phyloP scores from a whole-genome alignment of 2,888 invertebrate species.

The Crematogaster levior region DNA sequence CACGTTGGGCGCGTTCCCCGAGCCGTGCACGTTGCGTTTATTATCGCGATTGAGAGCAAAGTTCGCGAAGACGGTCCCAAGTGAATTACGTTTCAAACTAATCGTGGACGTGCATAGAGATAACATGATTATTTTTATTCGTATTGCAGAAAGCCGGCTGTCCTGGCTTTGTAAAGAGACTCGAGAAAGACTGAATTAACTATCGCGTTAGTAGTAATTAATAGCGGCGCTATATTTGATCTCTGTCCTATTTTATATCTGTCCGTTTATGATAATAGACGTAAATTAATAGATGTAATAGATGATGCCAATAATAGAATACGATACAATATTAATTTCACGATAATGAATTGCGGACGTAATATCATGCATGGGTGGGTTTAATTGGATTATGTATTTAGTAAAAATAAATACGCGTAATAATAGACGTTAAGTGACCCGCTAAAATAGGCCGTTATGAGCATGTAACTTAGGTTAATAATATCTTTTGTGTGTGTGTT shows the following conservation, averaged over 20 bases:
- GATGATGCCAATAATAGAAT: constrained; percentile 45
- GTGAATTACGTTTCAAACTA: constrained; percentile 51
- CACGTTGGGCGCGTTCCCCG: constrained; percentile 37
- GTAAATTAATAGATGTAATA: constrained; percentile 42
- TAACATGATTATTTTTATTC: constrained; percentile 39
- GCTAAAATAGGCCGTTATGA: constrained; percentile 13
- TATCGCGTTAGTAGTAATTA: constrained; percentile 19
- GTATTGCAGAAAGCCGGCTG: neutral
- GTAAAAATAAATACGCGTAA: constrained; percentile 35
- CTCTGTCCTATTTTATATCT: neutral
- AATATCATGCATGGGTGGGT: constrained; percentile 34
- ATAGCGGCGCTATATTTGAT: neutral
- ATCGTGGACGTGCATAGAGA: constrained; percentile 31
- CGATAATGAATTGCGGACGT: constrained; percentile 44
- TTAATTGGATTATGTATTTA: constrained; percentile 54
- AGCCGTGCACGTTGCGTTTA: constrained; percentile 48
- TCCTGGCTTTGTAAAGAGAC: neutral
- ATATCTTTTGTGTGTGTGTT: neutral
- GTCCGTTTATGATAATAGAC: constrained; percentile 23
- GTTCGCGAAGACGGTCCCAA: constrained; percentile 50
- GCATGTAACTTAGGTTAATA: constrained; percentile 34
- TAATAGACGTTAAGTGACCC: constrained; percentile 31
- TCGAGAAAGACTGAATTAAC: neutral
- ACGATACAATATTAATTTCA: constrained; percentile 42
- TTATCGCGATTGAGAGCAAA: constrained; percentile 53